Evolutionary conservation across 2,888 invertebrate genomes (phyloP).

Genomic region (Chironomus tentans): DNA sequence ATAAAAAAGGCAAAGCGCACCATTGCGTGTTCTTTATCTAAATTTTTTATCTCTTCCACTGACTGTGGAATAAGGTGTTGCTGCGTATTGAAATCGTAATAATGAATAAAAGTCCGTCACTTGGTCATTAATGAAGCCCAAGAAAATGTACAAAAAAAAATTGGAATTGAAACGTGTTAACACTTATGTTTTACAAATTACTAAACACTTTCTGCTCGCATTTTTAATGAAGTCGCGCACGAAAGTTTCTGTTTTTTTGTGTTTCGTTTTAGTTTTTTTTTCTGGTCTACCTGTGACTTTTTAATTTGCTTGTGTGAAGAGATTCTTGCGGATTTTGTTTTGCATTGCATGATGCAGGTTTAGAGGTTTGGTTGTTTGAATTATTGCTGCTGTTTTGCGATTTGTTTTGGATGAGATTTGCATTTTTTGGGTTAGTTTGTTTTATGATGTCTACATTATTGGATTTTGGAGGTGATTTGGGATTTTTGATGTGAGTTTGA

Average conservation of each 20-base stretch:
- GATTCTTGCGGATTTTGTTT: too few relatives aligned
- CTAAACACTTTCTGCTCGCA: slow-evolving; percentile 3
- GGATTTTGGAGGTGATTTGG: too few relatives aligned
- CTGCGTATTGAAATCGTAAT: neutral
- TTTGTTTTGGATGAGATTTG: too few relatives aligned
- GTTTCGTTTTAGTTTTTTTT: too few relatives aligned
- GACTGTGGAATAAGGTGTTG: neutral
- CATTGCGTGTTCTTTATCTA: slow-evolving; percentile 26
- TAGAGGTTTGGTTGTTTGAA: too few relatives aligned
- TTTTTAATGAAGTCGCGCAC: neutral
- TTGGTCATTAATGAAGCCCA: neutral
- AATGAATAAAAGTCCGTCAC: neutral
- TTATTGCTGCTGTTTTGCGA: too few relatives aligned
- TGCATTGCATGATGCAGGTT: too few relatives aligned
- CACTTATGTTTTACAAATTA: slow-evolving; percentile 27
- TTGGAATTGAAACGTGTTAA: slow-evolving; percentile 21
- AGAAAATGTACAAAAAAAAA: neutral
- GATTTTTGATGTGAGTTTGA: too few relatives aligned
- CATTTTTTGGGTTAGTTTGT: too few relatives aligned
- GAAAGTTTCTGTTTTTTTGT: neutral
- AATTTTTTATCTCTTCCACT: slow-evolving; percentile 10
- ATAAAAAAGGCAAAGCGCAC: neutral
- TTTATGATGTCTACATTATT: too few relatives aligned
- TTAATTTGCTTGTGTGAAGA: too few relatives aligned
- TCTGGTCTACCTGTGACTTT: too few relatives aligned